A percentile compares a stretch with the other conserved stretches of the same genome.
Conservation (phyloP, 2,113 vertebrate genomes). For the Seriola dumerili region DNA sequence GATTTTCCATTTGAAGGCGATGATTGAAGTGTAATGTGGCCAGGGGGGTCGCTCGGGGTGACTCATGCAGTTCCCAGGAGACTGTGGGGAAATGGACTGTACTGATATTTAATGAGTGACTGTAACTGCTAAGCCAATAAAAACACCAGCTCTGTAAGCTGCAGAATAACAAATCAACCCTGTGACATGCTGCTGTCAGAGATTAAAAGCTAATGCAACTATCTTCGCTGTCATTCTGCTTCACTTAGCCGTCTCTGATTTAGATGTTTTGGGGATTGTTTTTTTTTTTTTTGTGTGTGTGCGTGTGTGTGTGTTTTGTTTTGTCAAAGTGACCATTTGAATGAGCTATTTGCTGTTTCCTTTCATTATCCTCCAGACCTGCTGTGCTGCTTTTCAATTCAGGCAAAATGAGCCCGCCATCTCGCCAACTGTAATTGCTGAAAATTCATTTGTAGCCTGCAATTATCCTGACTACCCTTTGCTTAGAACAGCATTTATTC, state of each 20-base stretch:
- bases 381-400: constrained; percentile 29
- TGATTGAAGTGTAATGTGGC: not conserved
- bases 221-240: constrained; percentile 27
- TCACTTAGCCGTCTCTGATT: constrained; percentile 41
- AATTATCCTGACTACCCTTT: constrained; percentile 58
- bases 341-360: constrained; percentile 30
- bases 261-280: constrained; percentile 5
- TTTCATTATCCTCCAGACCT: constrained; percentile 48
- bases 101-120: constrained; percentile 16
- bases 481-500: constrained; percentile 23
- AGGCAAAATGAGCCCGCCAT: constrained; percentile 1
- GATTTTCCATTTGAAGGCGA: not conserved
- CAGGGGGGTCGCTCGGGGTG: not conserved
- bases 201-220: constrained; percentile 45
- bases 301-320: constrained; percentile 22
- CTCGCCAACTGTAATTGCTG: constrained; percentile 15
- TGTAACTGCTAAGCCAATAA: constrained; percentile 10
- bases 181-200: constrained; percentile 32
- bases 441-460: constrained; percentile 43
- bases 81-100: not conserved
- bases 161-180: constrained; percentile 27
- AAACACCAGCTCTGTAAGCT: constrained; percentile 1
- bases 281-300: not conserved
- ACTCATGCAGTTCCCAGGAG: not conserved
- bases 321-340: constrained; percentile 34